Evolutionary conservation across 2,797 vertebrate species (phyloP).

Genomic region (Merluccius polli): DNA sequence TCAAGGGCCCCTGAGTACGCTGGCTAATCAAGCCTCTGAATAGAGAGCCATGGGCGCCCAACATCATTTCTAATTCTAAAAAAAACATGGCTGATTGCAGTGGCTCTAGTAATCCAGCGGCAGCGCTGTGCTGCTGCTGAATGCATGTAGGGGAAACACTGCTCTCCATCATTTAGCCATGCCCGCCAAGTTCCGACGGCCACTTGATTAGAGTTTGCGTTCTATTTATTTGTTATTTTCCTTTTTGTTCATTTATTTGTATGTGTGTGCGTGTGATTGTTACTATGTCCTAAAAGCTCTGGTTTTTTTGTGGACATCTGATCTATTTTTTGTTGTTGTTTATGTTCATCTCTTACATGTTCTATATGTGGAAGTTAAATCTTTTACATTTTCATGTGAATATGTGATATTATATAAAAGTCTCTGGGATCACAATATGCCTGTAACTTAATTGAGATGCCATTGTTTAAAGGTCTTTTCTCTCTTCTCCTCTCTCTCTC

Average conservation of each 20-base stretch:
- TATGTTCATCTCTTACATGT: too few species aligned
- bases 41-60: slow-evolving; percentile 22
- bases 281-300: too few species aligned
- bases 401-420: not conserved
- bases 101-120: too few species aligned
- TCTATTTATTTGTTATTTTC: not conserved
- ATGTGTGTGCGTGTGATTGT: not conserved
- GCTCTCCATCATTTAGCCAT: slow-evolving; percentile 36
- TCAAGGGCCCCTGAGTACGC: slow-evolving; percentile 29
- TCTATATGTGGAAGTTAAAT: not conserved
- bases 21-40: slow-evolving; percentile 12
- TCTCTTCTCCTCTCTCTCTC: too few species aligned
- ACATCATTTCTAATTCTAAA: too few species aligned
- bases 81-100: too few species aligned
- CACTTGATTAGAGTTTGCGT: too few species aligned
- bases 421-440: not conserved
- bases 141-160: too few species aligned
- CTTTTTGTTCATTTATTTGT: not conserved
- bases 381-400: not conserved
- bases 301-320: too few species aligned
- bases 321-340: too few species aligned
- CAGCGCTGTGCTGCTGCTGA: too few species aligned
- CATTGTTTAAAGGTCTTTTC: not conserved
- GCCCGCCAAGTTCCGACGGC: not conserved
- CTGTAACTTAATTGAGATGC: not conserved